A percentile compares a stretch with the other conserved stretches of the same genome.
phyloP scores from a whole-genome alignment of 53 echinoderm and acorn worm genomes.

The Hippasteria phrygiana region DNA sequence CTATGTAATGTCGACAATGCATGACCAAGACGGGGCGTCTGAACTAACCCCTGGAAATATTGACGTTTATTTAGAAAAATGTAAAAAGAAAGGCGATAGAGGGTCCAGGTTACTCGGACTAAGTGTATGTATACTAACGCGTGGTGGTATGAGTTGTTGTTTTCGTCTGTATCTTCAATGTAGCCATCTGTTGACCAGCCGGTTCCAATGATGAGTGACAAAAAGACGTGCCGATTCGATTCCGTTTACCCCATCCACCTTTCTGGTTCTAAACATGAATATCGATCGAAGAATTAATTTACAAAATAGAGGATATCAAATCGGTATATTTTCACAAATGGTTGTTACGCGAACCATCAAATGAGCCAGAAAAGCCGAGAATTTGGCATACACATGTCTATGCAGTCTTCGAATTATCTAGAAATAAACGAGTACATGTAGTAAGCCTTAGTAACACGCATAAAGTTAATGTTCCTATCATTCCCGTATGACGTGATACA shows the following conservation, averaged over 20 bases:
- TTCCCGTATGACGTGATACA: too few species aligned
- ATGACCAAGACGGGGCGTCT: background rate
- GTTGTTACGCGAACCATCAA: too few species aligned
- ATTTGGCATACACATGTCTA: too few species aligned
- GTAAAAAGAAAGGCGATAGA: background rate
- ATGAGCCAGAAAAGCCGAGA: too few species aligned
- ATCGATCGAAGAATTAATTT: background rate
- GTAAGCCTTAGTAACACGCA: too few species aligned
- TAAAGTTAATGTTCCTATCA: too few species aligned
- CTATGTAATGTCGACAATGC: background rate
- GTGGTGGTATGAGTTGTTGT: slow-evolving; percentile 39
- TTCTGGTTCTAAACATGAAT: background rate
- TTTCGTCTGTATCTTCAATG: slow-evolving; percentile 42
- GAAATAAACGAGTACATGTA: too few species aligned
- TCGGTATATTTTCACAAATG: too few species aligned
- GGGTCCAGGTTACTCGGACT: background rate
- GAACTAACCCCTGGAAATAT: too few species aligned
- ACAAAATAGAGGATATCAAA: too few species aligned
- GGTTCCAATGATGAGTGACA: background rate
- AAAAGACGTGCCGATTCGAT: background rate
- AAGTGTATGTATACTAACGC: background rate
- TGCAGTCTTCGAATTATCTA: too few species aligned
- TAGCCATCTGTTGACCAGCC: background rate
- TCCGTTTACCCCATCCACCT: background rate
- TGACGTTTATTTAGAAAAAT: background rate